Evolutionary conservation across 1,140 invertebrate genomes (phyloP).

Genomic region (Formica exsecta): DNA sequence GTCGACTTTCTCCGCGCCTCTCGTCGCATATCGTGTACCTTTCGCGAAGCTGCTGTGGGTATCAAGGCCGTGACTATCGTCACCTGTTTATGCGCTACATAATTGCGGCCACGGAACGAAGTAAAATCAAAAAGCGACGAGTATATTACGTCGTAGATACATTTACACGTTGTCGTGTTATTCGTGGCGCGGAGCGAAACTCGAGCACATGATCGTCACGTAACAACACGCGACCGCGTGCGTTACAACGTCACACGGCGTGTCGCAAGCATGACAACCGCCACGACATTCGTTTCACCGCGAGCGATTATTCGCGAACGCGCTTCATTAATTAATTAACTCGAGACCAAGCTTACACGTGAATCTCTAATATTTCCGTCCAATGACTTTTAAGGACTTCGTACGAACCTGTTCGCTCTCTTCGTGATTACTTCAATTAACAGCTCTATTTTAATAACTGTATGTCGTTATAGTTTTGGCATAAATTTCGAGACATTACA

Average conservation of each 20-base stretch:
- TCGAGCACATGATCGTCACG: constrained; percentile 19
- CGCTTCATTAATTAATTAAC: constrained; percentile 8
- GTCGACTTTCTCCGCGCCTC: constrained; percentile 15
- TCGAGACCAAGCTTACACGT: no score
- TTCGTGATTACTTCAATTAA: no score
- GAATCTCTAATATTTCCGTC: background rate
- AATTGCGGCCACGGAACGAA: constrained; percentile 45
- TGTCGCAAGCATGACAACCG: background rate
- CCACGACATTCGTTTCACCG: background rate
- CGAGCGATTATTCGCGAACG: constrained; percentile 2
- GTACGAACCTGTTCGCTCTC: no score
- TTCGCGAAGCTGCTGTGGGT: constrained; percentile 7
- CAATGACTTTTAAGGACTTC: no score
- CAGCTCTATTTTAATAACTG: no score
- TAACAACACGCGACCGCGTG: constrained; percentile 37
- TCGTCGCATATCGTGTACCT: background rate
- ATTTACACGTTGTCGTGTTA: background rate
- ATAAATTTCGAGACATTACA: no score
- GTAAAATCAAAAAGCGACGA: constrained; percentile 32
- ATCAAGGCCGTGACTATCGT: constrained; percentile 57
- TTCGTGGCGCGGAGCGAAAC: constrained; percentile 20
- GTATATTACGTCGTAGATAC: constrained; percentile 28
- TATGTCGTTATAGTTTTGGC: no score
- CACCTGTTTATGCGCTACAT: constrained; percentile 46
- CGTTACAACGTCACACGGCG: background rate